phyloP scores from a whole-genome alignment of 1,140 invertebrate species.

The Tetramorium parvispinum region DNA sequence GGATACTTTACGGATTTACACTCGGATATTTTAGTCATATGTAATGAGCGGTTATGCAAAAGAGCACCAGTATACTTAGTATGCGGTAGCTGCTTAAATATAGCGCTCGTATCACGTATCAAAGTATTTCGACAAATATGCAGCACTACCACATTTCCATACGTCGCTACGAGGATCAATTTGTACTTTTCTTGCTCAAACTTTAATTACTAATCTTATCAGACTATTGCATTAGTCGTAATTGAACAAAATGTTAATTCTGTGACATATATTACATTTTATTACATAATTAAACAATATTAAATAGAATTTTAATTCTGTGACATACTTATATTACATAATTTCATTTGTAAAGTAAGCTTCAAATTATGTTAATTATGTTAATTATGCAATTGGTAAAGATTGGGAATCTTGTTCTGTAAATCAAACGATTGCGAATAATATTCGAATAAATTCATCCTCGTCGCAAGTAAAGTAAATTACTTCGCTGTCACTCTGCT shows the following conservation, averaged over 20 bases:
- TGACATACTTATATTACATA: not conserved
- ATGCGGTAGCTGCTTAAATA: constrained; percentile 77
- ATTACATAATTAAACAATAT: not conserved
- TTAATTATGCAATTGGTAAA: not conserved
- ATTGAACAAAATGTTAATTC: constrained; percentile 4
- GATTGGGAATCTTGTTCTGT: not conserved
- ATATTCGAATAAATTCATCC: constrained; percentile 40
- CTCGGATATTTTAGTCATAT: constrained; percentile 17
- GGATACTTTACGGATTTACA: not conserved
- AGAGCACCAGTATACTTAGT: constrained; percentile 63
- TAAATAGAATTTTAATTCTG: no score
- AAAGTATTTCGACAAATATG: constrained; percentile 40
- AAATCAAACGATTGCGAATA: not conserved
- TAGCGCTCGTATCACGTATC: constrained; percentile 64
- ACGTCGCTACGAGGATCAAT: constrained; percentile 51
- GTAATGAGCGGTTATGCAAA: constrained; percentile 35
- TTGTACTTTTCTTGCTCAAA: not conserved
- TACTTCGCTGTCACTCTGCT: constrained; percentile 69
- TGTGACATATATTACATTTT: not conserved
- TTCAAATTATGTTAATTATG: no score
- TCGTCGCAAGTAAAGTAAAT: constrained; percentile 54
- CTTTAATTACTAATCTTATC: not conserved
- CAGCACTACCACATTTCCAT: constrained; percentile 37
- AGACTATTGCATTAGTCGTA: not conserved
- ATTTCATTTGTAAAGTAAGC: not conserved